Conservation (phyloP, 2,113 vertebrate genomes). For the Oenanthe oenanthe region DNA sequence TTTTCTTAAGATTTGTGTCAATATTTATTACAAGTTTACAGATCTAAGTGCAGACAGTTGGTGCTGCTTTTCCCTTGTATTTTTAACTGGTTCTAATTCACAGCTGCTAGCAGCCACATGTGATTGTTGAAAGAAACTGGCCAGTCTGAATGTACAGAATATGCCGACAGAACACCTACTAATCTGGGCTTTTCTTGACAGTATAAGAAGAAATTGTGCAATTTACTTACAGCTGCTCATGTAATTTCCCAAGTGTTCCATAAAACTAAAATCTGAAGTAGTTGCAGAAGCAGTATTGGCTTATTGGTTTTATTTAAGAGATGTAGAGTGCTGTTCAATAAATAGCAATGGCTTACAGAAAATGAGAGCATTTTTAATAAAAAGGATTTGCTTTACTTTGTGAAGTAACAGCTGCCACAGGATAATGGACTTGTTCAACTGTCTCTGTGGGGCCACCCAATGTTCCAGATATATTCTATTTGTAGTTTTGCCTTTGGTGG, state of each 20-base stretch:
- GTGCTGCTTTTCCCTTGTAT: not conserved
- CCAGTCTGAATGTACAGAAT: not conserved
- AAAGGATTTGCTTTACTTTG: not conserved
- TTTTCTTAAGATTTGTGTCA: constrained; percentile 23
- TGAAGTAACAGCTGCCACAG: not conserved
- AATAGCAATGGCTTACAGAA: not conserved
- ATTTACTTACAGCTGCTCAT: not conserved
- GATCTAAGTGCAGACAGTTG: not conserved
- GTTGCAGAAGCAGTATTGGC: not conserved
- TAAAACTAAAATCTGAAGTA: not conserved
- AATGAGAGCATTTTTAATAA: not conserved
- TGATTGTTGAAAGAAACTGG: not conserved
- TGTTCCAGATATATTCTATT: not conserved
- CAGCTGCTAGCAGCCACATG: not conserved
- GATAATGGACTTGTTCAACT: not conserved
- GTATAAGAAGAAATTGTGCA: not conserved
- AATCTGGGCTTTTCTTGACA: not conserved
- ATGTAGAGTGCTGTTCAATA: not conserved
- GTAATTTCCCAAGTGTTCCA: not conserved
- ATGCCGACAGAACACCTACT: not conserved
- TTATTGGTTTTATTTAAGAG: not conserved
- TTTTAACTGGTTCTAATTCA: not conserved
- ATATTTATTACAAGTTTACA: not conserved
- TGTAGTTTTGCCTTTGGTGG: not conserved
- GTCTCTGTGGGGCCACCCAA: not conserved